Evolutionary conservation across 2,113 vertebrate genomes (phyloP).

Genomic region (Sylvilagus bachmani): DNA sequence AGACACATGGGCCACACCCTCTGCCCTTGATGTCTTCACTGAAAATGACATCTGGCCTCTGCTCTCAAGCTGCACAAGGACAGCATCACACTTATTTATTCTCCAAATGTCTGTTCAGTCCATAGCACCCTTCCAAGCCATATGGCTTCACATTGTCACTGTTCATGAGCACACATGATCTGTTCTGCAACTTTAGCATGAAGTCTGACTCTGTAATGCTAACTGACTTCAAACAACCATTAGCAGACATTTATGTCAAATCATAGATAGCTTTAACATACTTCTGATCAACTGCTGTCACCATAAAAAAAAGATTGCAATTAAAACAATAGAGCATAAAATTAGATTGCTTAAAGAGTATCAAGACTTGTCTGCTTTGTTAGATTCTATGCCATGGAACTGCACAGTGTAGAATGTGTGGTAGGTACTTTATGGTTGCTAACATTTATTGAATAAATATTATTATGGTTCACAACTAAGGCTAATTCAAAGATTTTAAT

Average conservation of each 20-base stretch:
- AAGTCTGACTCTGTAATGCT: not conserved
- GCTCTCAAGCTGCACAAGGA: not conserved
- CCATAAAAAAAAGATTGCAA: not conserved
- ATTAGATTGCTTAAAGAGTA: not conserved
- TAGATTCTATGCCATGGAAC: not conserved
- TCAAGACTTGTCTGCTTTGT: not conserved
- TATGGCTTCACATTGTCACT: not conserved
- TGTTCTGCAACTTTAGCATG: not conserved
- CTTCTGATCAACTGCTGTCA: not conserved
- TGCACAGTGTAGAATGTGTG: not conserved
- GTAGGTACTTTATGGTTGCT: no score
- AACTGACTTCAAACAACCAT: not conserved
- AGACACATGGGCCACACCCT: no score
- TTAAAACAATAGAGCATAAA: constrained; percentile 37
- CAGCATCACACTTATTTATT: not conserved
- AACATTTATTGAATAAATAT: not conserved
- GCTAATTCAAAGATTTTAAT: not conserved
- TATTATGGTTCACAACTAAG: not conserved
- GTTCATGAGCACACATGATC: rapidly evolving
- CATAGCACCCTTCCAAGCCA: not conserved
- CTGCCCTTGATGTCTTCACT: not conserved
- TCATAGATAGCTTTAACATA: not conserved
- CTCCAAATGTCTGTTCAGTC: not conserved
- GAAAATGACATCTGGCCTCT: no score
- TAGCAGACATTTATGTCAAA: not conserved